These are phyloP conservation scores for Linurgus olivaceus DNA, from an alignment of 2,797 vertebrate genomes.

Conservation along the genomic window DNA sequence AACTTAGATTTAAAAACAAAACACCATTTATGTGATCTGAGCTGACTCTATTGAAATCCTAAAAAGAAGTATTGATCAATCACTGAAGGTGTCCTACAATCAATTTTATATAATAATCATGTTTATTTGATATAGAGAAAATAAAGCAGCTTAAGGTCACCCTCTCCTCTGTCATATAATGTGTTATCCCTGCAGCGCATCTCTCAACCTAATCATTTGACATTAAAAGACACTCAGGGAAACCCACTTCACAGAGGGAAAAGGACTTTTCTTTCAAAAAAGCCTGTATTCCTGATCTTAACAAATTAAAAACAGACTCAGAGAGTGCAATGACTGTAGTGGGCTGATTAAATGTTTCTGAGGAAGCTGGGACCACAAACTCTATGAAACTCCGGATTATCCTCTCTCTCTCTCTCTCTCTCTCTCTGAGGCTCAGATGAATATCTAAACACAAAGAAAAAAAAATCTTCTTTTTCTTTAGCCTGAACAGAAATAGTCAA, in stretches of 20 bases:
- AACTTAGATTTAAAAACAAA: conserved; percentile 7
- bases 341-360: not conserved
- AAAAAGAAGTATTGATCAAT: not conserved
- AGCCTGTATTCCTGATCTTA: not conserved
- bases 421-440: not conserved
- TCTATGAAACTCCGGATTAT: not conserved
- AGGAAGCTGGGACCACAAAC: not conserved
- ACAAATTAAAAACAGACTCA: not conserved
- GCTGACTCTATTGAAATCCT: not conserved
- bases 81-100: not conserved
- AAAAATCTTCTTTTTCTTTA: not conserved
- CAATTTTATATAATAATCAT: not conserved
- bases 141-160: not conserved
- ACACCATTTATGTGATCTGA: not conserved
- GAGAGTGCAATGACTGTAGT: not conserved
- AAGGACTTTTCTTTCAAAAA: not conserved
- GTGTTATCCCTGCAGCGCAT: not conserved
- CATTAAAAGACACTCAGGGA: not conserved
- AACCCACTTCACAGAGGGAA: not conserved
- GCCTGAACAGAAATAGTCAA: not conserved
- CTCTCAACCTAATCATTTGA: not conserved
- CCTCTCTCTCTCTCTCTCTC: not conserved
- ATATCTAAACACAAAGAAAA: not conserved
- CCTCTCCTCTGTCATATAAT: not conserved
- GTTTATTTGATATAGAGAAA: not conserved